Percentiles rank a stretch among this genome's conserved stretches.
These are phyloP conservation scores for Oryzias sinensis DNA, from an alignment of 2,797 vertebrate species.

Conservation along the genomic window DNA sequence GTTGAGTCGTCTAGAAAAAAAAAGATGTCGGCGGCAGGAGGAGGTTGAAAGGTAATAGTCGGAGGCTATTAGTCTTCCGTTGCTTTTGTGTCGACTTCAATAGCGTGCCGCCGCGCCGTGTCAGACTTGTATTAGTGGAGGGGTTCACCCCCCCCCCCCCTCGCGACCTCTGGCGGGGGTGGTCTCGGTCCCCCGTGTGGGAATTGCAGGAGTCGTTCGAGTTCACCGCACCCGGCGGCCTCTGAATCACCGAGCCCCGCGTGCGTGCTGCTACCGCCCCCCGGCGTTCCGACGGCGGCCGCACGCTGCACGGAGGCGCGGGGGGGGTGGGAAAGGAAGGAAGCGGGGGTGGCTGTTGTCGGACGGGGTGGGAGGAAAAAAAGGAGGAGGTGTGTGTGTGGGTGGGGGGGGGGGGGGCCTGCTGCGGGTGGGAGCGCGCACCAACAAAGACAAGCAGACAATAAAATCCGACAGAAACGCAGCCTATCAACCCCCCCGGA, in stretches of 20 bases:
- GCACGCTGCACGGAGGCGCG: conserved; percentile 41
- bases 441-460: conserved; percentile 66
- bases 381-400: not conserved
- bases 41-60: not conserved
- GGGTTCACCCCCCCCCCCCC: conserved; percentile 40
- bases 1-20: not conserved
- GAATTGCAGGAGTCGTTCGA: conserved; percentile 47
- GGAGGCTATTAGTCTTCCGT: not conserved
- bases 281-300: conserved; percentile 58
- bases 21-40: not conserved
- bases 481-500: conserved; percentile 34
- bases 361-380: conserved; percentile 24
- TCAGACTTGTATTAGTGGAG: conserved; percentile 55
- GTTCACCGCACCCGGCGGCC: conserved; percentile 62
- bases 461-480: conserved; percentile 49
- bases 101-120: conserved; percentile 31
- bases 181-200: conserved; percentile 53
- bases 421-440: conserved; percentile 44
- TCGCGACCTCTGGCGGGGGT: conserved; percentile 58
- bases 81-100: conserved; percentile 35
- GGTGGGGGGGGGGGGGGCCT: not conserved
- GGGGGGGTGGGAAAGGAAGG: conserved; percentile 7
- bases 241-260: conserved; percentile 75
- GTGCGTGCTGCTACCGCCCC: conserved; percentile 71
- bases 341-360: conserved; percentile 6